Evolutionary conservation across 2,113 vertebrate genomes (phyloP), one percentile per base, ranked within the genome.

Genomic region (Coturnix japonica): DNA sequence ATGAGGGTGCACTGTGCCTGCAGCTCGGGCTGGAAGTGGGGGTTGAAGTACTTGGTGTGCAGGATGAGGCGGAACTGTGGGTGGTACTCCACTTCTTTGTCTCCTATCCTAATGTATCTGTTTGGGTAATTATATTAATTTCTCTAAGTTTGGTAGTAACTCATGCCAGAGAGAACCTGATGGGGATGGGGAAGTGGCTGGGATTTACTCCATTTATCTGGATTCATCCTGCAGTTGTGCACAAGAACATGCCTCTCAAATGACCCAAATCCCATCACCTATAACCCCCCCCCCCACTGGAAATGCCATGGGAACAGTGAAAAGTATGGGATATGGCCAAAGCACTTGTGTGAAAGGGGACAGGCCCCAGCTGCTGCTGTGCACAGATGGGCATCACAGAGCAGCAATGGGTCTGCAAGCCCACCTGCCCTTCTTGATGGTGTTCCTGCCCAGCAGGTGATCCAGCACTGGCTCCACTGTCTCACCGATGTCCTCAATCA

Each of bases 1-100:
- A 98, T 98, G 15, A 98, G 90, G 5, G 98, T 98, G 91, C 98
- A 98, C 93, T 98, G 98, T 7, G 98, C 98, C 85, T 98, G 98
- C 96, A 98, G 97, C 97, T 98, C 98, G 0, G 98, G 98, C 85
- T 98, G 97, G 94, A 97, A 98, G 94, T 98, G 98, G 0, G 98
- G 98, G 93, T 98, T 98, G 96, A 95, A 98, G 44, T 87, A 94
- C 25, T 98, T 98, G 86, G 98, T 98, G 18, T 98, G 98, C 80
- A 98, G 96, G 66, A 98, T 98, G n/a, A 98, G 95, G 33, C 91
- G 97, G 94, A 98, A 98, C 2, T 43, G 22, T 2, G 97, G 95
- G 85, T 98, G 93, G 28, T 97, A 98, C 12, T 98, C 97, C 46
- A 98, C 97, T 85, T 98, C 98, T 87, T 97, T 98, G 37, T 98